Base-by-base conservation (phyloP, 2,888 invertebrate species). In the Chymomyza amoena region DNA sequence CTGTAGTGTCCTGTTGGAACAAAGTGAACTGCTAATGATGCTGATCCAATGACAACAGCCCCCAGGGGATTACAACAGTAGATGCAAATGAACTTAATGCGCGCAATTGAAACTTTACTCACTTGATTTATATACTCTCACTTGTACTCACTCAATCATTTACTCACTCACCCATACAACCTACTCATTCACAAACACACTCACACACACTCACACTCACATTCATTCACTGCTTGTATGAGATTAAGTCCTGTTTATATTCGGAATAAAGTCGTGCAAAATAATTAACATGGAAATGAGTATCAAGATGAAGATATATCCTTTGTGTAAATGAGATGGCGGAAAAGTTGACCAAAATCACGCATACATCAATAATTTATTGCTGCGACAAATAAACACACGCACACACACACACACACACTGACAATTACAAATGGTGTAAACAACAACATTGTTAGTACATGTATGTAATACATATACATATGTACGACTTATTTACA, bases 291-390 rank as follows among this genome's bases (percentile, higher is more conserved):
- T 66, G 75, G 68, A 68, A 76, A 76, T 64, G 72, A 65, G 68
- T 68, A 76, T 75, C 68, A 72, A 75, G 77, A 72, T 64, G 65
- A 64, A 59, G 76, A 72, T 72, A 66, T 52, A 45, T 45, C 10
- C 28, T 13, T 62, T 18, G 25, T 39, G n/a, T 20, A 60, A 56
- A 16, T 25, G 28, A 61, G 60, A 36, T 57, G 64, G 66, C 69
- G 74, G 74, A 64, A 73, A 72, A 72, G 77, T 88, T 84, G 83
- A 84, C 83, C 83, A 84, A 54, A 88, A 84, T 87, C 82, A 80
- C 78, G 77, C 71, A 75, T 77, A 74, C 85, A 84, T 84, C 87
- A 88, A 84, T 84, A 79, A 84, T 84, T 88, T 84, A 84, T 88
- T 83, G 77, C 78, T 84, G 79, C 88, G 83, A 67, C 80, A 70